Percentiles rank a stretch among this genome's conserved stretches.
These are phyloP conservation scores for Leptopilina drosophilae DNA, from an alignment of 2,888 invertebrate genomes.

Conservation along the genomic window DNA sequence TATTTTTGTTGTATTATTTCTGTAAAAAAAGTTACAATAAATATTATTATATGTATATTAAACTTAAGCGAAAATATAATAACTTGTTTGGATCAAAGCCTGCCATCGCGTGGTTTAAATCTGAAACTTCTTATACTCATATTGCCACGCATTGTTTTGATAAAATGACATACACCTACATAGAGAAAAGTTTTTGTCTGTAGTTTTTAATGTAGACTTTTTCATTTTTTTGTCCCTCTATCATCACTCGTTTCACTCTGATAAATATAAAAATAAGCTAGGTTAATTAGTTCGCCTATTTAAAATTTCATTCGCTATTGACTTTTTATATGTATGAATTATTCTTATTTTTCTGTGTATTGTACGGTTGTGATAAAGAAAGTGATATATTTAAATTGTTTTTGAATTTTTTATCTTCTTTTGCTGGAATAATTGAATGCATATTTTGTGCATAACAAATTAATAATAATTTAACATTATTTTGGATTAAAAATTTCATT, in stretches of 20 bases:
- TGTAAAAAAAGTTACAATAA: background rate
- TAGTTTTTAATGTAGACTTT: background rate
- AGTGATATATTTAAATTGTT: no score
- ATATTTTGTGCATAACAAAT: no score
- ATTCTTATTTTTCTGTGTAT: no score
- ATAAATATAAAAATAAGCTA: background rate
- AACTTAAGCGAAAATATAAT: background rate
- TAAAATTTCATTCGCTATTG: background rate
- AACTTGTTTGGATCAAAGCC: background rate
- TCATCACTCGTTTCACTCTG: conserved; percentile 2
- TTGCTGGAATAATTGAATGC: no score
- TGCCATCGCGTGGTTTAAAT: background rate
- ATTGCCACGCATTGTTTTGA: conserved; percentile 4
- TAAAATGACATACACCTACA: background rate
- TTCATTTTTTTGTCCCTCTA: conserved; percentile 13
- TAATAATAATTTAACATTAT: no score
- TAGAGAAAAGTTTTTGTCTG: background rate
- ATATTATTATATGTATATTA: no score
- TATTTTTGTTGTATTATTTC: background rate
- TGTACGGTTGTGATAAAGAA: no score
- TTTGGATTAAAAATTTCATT: no score
- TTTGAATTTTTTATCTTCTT: no score
- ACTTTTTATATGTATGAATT: background rate
- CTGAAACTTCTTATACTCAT: background rate
- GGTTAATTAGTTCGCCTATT: background rate